Evolutionary conservation across 35 echinoderm and acorn worm genomes (phyloP), one percentile per base, ranked within the genome.

Genomic region (Ophiothrix spiculata): DNA sequence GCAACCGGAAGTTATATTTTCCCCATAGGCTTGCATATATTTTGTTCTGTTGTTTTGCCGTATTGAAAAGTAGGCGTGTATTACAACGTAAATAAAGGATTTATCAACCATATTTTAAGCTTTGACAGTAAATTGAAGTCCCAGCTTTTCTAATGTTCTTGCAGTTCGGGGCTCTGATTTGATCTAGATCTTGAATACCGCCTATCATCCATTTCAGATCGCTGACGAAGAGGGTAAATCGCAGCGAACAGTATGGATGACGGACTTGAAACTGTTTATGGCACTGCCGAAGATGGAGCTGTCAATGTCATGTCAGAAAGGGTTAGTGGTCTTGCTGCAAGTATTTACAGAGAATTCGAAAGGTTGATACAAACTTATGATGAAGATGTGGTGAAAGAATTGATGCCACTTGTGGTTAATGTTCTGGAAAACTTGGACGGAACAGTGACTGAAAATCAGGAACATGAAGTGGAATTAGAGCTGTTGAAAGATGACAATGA

Each of bases 321-420:
- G n/a, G n/a, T n/a, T n/a, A 86, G 91, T 83, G 89, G 85, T 33
- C 83, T 99, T 4, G 96, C 96, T 0, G 80, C 96, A 13, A 91
- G 89, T 74, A 94, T 99, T 33, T 99, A 99, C 81, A 75, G 91
- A 81, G 96, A 99, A 36, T 99, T 99, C 23, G 96, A 99, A 79
- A 86, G 89, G 25, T 94, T 99, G 92, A 99, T 99, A 31, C 87
- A 91, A 31, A 39, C 79, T 32, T 99, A 99, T 46, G 96, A 99
- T 76, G 96, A 99, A 87, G 92, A 99, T 54, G 96, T 99, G 12
- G 96, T 99, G 29, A 94, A 94, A 83, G 92, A 94, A 84, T 54
- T 99, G 38, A 99, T 94, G 91, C 96, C 96, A 36, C 89, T 99
- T 14, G 86, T 94, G 40, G 96, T 99, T 46, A 99, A 87, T 85